Evolutionary conservation across 2,113 vertebrate genomes (phyloP).

Genomic region (Psammodynastes pulverulentus): DNA sequence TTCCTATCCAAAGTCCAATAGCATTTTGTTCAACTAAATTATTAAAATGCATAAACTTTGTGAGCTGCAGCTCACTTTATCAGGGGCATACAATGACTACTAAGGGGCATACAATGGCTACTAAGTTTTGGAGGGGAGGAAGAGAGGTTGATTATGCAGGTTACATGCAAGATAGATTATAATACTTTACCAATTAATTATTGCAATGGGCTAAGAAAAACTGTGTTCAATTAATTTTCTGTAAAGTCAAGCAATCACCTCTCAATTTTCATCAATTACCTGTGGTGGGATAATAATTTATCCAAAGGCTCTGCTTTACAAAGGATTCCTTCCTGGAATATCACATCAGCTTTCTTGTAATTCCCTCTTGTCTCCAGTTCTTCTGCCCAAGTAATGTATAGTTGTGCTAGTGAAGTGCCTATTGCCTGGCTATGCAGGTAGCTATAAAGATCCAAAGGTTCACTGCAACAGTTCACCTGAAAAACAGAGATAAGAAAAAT

Average conservation of each 20-base stretch:
- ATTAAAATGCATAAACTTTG: background rate
- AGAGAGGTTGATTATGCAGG: background rate
- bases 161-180: background rate
- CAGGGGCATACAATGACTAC: background rate
- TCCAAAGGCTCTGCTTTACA: conserved; percentile 82
- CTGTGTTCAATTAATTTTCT: background rate
- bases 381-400: conserved; percentile 95
- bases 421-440: conserved; percentile 89
- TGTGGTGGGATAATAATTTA: conserved; percentile 84
- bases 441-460: conserved; percentile 87
- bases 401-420: conserved; percentile 76
- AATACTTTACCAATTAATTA: background rate
- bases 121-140: background rate
- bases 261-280: conserved; percentile 64
- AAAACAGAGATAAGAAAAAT: conserved; percentile 26
- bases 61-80: background rate
- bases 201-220: background rate
- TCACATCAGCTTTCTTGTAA: conserved; percentile 82
- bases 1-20: background rate
- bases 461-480: conserved; percentile 78
- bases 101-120: background rate
- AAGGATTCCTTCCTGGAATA: conserved; percentile 87
- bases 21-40: background rate
- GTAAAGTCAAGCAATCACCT: background rate
- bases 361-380: conserved; percentile 84